Conservation (phyloP, 2,113 vertebrate genomes). For the Podarcis cretensis region DNA sequence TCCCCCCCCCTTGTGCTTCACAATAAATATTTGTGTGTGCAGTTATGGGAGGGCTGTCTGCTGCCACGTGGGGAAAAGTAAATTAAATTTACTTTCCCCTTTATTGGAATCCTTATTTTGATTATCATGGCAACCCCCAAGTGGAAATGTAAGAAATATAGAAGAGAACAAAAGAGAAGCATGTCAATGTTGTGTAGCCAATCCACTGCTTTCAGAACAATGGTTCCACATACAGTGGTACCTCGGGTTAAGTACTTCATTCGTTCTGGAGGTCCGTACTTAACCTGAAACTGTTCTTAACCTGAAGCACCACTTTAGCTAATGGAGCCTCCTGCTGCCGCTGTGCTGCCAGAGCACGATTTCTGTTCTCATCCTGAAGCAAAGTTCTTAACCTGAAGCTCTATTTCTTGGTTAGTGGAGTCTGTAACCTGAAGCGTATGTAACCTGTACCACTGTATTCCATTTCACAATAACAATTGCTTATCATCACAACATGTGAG, state of each 20-base stretch:
- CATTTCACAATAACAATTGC: neutral
- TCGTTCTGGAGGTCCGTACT: too few relatives aligned
- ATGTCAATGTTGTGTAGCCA: neutral
- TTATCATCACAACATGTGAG: neutral
- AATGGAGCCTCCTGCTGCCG: too few relatives aligned
- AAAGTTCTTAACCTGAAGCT: too few relatives aligned
- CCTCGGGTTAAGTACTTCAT: too few relatives aligned
- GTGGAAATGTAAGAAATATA: neutral
- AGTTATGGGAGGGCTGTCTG: constrained; percentile 1
- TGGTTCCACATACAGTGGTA: neutral
- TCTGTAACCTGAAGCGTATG: too few relatives aligned
- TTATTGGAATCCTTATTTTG: neutral
- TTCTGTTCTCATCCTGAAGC: too few relatives aligned
- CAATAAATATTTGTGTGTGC: constrained; percentile 27
- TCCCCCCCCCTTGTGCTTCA: constrained; percentile 22
- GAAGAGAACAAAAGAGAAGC: neutral
- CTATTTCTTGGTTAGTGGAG: too few relatives aligned
- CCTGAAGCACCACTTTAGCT: too few relatives aligned
- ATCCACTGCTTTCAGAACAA: neutral
- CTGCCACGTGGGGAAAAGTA: neutral
- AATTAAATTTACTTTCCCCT: constrained; percentile 28
- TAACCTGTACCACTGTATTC: too few relatives aligned
- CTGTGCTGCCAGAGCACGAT: too few relatives aligned
- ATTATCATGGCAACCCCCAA: neutral
- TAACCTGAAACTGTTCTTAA: too few relatives aligned